Evolutionary conservation across 2,888 invertebrate species (phyloP), one percentile per base, ranked within the genome.

Genomic region (Marronus borbonicus): DNA sequence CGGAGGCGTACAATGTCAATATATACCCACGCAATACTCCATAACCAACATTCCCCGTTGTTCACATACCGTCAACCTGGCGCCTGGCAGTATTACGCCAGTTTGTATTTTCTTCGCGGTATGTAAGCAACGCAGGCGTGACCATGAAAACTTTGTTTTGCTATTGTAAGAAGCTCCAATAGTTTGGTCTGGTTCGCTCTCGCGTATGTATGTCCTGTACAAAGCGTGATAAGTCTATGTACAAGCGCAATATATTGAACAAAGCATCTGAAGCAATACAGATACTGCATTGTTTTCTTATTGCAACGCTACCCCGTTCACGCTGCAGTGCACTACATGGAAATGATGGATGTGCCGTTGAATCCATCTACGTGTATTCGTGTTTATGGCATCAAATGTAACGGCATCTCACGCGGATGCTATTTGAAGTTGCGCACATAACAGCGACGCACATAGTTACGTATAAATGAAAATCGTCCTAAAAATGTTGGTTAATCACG

Each of bases 241-340:
- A 55, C 55, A 17, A 55, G 20, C 10, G 20, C 55, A 10, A 55
- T 55, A 55, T 55, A 55, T 55, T 55, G 17, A 55, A 55, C 20
- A 55, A 55, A 55, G 55, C 55, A 55, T 55, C 55, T 55, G 55
- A 20, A 20, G 20, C 55, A 20, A 55, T 55, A 44, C 44, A 44
- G 55, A 20, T 55, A 17, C 55, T 55, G 55, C 55, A 55, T 55
- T 55, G 55, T 55, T 55, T 55, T 55, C 55, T 55, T 20, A 55
- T 20, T 55, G 20, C 55, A 55, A 17, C 17, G 55, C 20, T 55
- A 55, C 55, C 0, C n/a, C 17, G 20, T 55, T 55, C 55, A 55
- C 20, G 17, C 17, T 20, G 2, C 17, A 20, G 20, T 17, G 55
- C 55, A 20, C 55, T 55, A 20, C 55, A 20, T 20, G 55, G 20